These are phyloP conservation scores for Gerris buenoi DNA, from an alignment of 1,140 invertebrate species.

Conservation along the genomic window DNA sequence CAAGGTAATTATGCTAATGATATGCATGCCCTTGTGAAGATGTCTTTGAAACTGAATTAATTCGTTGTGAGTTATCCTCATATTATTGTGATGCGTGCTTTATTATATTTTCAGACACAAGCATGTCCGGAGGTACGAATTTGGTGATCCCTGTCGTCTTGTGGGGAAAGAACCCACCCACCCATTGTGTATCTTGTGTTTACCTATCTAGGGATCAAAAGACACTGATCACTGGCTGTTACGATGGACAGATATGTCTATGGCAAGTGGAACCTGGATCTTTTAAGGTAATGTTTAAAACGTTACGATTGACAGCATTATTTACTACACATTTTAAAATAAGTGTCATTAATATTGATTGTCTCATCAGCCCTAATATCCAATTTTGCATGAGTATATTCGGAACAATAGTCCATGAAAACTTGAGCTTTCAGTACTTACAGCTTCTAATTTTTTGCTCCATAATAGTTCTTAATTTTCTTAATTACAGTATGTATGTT, in stretches of 20 bases:
- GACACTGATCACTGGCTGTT: slow-evolving; percentile 88
- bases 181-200: slow-evolving; percentile 90
- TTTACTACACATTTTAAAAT: no score
- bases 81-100: neutral
- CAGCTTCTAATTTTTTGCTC: no score
- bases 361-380: no score
- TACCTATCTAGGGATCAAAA: slow-evolving; percentile 80
- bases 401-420: no score
- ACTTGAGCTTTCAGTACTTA: no score
- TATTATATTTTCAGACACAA: neutral
- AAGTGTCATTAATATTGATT: no score
- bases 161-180: slow-evolving; percentile 89
- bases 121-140: slow-evolving; percentile 66
- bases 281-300: slow-evolving; percentile 49
- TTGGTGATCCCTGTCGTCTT: slow-evolving; percentile 91
- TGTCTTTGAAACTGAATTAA: neutral
- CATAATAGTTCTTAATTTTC: no score
- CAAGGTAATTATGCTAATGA: neutral
- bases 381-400: no score
- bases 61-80: neutral
- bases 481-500: no score
- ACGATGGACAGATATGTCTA: slow-evolving; percentile 94
- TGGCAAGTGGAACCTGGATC: slow-evolving; percentile 83
- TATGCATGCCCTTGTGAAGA: neutral
- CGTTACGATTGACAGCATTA: no score